Conservation (phyloP, 2,797 vertebrate species). For the Acrossocheilus fasciatus region DNA sequence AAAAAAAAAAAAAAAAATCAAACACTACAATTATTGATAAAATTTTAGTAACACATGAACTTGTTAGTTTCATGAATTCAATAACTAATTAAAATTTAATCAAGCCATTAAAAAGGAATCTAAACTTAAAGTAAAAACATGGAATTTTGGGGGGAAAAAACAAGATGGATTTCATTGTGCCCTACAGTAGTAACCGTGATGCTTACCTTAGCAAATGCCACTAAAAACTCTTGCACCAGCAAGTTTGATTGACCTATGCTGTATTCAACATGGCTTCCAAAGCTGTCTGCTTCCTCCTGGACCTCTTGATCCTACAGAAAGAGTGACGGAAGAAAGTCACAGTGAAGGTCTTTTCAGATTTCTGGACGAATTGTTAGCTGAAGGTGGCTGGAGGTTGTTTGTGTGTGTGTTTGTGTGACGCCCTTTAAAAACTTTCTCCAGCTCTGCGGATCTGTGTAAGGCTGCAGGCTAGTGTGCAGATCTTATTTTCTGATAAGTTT, state of each 20-base stretch:
- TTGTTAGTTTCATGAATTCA: not conserved
- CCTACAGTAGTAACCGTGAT: not conserved
- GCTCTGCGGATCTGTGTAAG: conserved; percentile 48
- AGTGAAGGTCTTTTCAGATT: conserved; percentile 36
- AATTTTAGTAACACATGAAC: not conserved
- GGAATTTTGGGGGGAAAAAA: not conserved
- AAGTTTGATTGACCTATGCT: not conserved
- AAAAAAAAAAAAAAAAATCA: not conserved
- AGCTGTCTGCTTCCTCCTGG: not conserved
- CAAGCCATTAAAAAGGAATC: not conserved
- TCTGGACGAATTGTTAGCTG: conserved; percentile 36
- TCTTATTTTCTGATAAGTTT: conserved; percentile 65
- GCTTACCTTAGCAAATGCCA: conserved; percentile 3
- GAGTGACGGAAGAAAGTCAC: conserved; percentile 25
- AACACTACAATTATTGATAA: not conserved
- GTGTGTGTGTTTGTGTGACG: conserved; percentile 49
- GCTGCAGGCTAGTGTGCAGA: conserved; percentile 58
- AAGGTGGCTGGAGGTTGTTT: conserved; percentile 38
- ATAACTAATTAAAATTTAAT: not conserved
- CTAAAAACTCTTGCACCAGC: conserved; percentile 7
- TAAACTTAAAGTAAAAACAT: not conserved
- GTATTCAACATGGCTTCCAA: conserved; percentile 29
- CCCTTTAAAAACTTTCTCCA: conserved; percentile 58
- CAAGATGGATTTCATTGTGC: too few relatives aligned
- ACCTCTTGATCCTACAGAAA: conserved; percentile 8